These are phyloP conservation scores for Ambastaia sidthimunki DNA, from an alignment of 2,797 vertebrate species.

Conservation along the genomic window DNA sequence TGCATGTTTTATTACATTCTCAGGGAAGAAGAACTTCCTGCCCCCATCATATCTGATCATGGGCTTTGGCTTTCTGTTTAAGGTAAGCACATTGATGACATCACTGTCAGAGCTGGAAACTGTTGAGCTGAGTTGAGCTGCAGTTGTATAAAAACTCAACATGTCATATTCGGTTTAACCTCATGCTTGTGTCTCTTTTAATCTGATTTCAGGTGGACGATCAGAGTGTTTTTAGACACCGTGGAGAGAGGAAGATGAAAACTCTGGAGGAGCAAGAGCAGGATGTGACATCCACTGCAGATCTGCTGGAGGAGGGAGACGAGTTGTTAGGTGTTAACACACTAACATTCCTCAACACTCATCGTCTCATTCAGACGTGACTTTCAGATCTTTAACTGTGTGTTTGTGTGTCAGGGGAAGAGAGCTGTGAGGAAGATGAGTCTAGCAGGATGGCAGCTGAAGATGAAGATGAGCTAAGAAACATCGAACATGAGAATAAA, in stretches of 20 bases:
- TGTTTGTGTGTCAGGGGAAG: constrained; percentile 68
- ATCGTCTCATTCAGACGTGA: background rate
- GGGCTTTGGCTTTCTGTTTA: constrained; percentile 98
- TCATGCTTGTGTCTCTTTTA: background rate
- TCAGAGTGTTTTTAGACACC: constrained; percentile 88
- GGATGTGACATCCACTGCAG: constrained; percentile 78
- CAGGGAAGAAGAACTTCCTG: constrained; percentile 98
- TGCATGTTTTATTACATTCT: background rate
- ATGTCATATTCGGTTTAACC: background rate
- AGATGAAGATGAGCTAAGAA: constrained; percentile 60
- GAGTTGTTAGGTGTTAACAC: constrained; percentile 84
- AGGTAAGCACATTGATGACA: constrained; percentile 76
- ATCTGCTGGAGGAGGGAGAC: constrained; percentile 85
- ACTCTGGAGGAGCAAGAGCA: constrained; percentile 90
- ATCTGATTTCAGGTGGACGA: constrained; percentile 87
- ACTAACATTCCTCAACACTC: background rate
- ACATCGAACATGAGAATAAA: constrained; percentile 55
- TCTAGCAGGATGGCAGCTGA: constrained; percentile 22
- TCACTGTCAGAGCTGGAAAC: too few relatives aligned
- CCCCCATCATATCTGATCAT: constrained; percentile 98
- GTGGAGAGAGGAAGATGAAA: constrained; percentile 90
- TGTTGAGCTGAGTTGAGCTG: too few relatives aligned
- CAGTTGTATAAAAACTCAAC: too few relatives aligned
- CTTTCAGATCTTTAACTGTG: background rate
- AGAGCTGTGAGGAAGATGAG: constrained; percentile 69